Base-by-base conservation (phyloP, 2,113 vertebrate species). In the Etia nguti region DNA sequence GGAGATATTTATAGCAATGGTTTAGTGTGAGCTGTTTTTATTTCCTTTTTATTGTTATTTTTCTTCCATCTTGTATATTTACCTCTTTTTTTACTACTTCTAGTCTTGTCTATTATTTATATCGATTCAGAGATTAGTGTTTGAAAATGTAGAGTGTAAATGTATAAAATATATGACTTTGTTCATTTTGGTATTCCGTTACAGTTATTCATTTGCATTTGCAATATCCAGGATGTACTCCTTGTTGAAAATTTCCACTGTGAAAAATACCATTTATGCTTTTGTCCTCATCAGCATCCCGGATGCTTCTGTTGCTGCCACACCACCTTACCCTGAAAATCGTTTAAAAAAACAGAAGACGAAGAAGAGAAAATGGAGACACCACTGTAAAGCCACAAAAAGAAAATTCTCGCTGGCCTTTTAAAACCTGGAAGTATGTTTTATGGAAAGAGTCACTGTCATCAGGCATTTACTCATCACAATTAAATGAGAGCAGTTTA, bases 31-130 rank as follows among this genome's bases (percentile, higher is more conserved):
- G 4, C 34, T 38, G 1, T n/a, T 12, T 65, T 38, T 3, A 36
- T 65, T 65, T 38, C 0, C 0, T 34, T 12, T 65, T 38, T 65
- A n/a, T 65, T n/a, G 34, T 8, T 0, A 36, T 12, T 65, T 65
- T 36, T n/a, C 60, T 65, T 38, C 34, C 15, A 0, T 3, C 10
- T 20, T 65, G 31, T n/a, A 1, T 65, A 20, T 36, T 36, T 38
- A 38, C 12, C 2, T n/a, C 18, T n/a, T 8, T 65, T 65, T 65
- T 65, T 36, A 38, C 2, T 7, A 0, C 20, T 36, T 65, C 31
- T 36, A 65, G 18, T 65, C 12, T 65, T 38, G 60, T 22, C 31
- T 38, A 38, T 65, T 38, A 38, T n/a, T 38, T 38, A 65, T n/a
- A 38, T 36, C 1, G 4, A 62, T 62, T 38, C 6, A 65, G 60